These are phyloP conservation scores for Trichacis sp. DNA, from an alignment of 2,888 invertebrate genomes.

Conservation along the genomic window DNA sequence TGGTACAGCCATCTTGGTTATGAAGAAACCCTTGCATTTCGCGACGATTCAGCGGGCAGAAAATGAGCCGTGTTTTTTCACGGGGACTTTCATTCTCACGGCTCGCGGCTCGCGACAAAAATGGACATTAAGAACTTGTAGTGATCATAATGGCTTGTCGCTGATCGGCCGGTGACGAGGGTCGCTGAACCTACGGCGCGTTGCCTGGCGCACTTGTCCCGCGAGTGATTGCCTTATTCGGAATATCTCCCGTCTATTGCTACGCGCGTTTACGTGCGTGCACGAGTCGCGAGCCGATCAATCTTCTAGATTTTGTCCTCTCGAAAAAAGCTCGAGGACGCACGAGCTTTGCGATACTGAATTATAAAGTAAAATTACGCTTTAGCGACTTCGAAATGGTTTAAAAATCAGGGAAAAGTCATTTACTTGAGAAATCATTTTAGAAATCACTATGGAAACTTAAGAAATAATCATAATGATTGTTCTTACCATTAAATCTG, in stretches of 20 bases:
- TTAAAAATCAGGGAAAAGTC: no score
- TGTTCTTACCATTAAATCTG: no score
- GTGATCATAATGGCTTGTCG: constrained; percentile 31
- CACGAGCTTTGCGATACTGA: no score
- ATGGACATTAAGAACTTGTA: neutral
- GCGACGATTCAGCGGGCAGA: neutral
- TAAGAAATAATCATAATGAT: no score
- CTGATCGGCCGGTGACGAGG: constrained; percentile 16
- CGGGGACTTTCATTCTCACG: neutral
- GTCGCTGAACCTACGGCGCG: constrained; percentile 56
- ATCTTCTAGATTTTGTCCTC: neutral
- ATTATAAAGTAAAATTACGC: no score
- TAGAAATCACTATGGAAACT: no score
- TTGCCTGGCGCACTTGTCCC: constrained; percentile 61
- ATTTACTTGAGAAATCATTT: no score
- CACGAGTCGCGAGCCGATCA: neutral
- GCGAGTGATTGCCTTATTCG: constrained; percentile 63
- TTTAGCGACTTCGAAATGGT: no score
- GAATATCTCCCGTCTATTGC: constrained; percentile 46
- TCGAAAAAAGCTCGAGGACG: no score
- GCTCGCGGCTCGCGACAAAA: constrained; percentile 1
- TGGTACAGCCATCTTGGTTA: neutral
- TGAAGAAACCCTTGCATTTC: neutral
- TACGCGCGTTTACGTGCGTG: neutral
- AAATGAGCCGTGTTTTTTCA: neutral